Percentiles rank a stretch among this genome's conserved stretches.
phyloP scores from a whole-genome alignment of 2,888 invertebrate genomes.

The Oligia strigilis region DNA sequence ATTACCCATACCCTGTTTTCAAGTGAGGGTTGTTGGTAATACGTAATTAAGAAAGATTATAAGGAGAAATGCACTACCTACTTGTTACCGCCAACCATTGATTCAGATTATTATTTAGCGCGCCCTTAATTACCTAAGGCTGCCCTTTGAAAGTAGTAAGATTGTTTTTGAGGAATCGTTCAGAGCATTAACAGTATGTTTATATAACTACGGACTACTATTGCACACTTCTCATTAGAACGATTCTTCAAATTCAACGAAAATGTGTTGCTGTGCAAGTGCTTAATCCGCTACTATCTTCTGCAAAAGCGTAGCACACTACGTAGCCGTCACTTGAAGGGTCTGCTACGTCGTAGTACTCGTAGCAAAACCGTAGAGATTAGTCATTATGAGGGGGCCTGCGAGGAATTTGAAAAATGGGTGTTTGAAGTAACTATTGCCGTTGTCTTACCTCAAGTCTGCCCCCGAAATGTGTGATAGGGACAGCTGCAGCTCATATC shows the following conservation, averaged over 20 bases:
- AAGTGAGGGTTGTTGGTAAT: background rate
- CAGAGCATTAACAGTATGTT: background rate
- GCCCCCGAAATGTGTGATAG: no score
- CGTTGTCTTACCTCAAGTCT: no score
- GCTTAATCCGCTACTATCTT: background rate
- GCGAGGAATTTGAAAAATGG: no score
- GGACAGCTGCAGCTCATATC: no score
- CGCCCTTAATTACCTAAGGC: background rate
- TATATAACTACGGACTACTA: background rate
- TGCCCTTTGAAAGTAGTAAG: background rate
- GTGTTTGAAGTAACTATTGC: no score
- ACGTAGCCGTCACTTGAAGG: background rate
- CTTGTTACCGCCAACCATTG: background rate
- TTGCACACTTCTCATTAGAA: background rate
- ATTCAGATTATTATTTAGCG: background rate
- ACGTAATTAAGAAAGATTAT: background rate
- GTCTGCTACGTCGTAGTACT: slow-evolving; percentile 25
- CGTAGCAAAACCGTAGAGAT: slow-evolving; percentile 1
- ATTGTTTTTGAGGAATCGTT: background rate
- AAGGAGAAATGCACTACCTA: background rate
- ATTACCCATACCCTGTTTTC: no score
- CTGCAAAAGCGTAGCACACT: background rate
- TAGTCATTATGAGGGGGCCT: background rate
- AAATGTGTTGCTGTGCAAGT: background rate
- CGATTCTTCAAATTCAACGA: background rate